These are phyloP conservation scores for Pteruthius melanotis DNA, from an alignment of 2,113 vertebrate species.

Conservation along the genomic window DNA sequence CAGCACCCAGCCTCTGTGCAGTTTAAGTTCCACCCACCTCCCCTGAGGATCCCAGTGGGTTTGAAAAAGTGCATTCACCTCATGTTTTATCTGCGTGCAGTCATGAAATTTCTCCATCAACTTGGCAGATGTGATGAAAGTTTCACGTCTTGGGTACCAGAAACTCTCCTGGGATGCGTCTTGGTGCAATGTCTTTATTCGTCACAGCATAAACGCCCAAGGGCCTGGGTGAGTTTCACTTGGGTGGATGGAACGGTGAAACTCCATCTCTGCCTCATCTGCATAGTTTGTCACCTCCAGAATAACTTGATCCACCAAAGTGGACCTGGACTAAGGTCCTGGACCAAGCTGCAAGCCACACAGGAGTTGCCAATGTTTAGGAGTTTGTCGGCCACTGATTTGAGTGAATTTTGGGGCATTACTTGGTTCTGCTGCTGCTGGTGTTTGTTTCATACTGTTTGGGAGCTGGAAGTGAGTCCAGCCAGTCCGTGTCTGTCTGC, in stretches of 20 bases:
- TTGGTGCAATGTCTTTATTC: neutral
- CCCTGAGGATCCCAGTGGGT: neutral
- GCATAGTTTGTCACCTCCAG: neutral
- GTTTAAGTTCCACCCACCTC: neutral
- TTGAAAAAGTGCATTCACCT: neutral
- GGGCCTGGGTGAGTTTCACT: neutral
- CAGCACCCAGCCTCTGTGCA: neutral
- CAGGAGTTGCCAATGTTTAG: neutral
- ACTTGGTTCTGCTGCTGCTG: neutral
- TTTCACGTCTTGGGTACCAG: neutral
- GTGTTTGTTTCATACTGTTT: neutral
- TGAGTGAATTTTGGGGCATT: neutral
- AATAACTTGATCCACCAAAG: neutral
- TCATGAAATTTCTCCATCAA: neutral
- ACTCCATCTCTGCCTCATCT: neutral
- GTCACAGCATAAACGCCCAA: neutral
- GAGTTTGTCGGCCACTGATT: neutral
- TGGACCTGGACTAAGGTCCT: neutral
- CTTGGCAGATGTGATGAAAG: neutral
- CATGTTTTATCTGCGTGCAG: neutral
- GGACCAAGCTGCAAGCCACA: neutral
- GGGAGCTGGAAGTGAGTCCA: neutral
- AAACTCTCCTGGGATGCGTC: neutral
- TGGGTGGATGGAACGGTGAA: neutral
- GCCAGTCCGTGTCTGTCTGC: neutral